Evolutionary conservation across 2,797 vertebrate species (phyloP).

Genomic region (Bucorvus abyssinicus): DNA sequence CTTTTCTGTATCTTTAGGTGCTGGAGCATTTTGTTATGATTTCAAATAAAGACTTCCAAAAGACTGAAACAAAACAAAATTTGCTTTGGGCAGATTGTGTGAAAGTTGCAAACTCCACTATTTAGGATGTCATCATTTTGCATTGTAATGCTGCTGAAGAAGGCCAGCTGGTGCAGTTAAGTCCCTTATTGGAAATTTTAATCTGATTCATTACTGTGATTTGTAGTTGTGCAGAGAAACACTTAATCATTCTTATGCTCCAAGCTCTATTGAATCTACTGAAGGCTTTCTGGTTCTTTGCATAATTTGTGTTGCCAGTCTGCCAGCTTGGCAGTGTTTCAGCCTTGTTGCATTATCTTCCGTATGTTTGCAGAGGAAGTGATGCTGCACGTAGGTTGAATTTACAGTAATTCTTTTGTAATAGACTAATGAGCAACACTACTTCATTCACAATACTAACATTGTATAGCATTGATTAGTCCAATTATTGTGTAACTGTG

Average conservation of each 20-base stretch:
- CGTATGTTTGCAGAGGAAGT: constrained; percentile 69
- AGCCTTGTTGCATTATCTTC: constrained; percentile 57
- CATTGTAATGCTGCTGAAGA: constrained; percentile 47
- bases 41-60: background rate
- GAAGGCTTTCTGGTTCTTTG: constrained; percentile 70
- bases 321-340: constrained; percentile 69
- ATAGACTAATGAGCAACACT: constrained; percentile 43
- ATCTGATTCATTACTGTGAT: constrained; percentile 77
- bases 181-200: constrained; percentile 72
- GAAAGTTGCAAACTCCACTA: constrained; percentile 31
- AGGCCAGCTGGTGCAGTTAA: constrained; percentile 72
- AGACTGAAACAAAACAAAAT: background rate
- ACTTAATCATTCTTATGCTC: constrained; percentile 72
- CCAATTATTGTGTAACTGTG: constrained; percentile 21
- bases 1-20: background rate
- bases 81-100: constrained; percentile 18
- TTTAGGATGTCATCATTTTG: constrained; percentile 64
- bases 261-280: constrained; percentile 62
- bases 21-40: constrained; percentile 5
- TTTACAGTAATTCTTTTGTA: constrained; percentile 63
- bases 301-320: constrained; percentile 71
- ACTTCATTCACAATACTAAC: constrained; percentile 15
- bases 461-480: constrained; percentile 51
- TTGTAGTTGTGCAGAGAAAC: constrained; percentile 71
- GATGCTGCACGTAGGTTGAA: constrained; percentile 50